Base-by-base conservation (phyloP, 2,888 invertebrate genomes). In the Microplitis manilae region DNA sequence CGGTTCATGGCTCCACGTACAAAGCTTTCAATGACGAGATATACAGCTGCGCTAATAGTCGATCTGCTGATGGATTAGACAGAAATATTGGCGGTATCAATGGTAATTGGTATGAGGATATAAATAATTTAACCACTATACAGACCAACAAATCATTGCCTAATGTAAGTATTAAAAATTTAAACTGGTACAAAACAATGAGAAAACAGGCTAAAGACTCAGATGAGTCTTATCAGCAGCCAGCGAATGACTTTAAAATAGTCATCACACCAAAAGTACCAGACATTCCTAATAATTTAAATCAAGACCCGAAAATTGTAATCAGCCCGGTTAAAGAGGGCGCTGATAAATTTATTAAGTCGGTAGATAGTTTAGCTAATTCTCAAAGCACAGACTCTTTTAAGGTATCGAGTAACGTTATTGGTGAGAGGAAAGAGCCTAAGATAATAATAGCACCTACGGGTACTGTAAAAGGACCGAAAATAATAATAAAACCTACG, bases 371-470 rank as follows among this genome's bases (percentile, higher is more conserved):
- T 30, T 30, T 30, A 30, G 17, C 2, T 64, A 1, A 8, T 64
- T 64, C 17, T 20, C 13, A 60, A 60, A 13, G n/a, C 4, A 60
- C 20, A 50, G 73, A 73, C 17, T 6, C 50, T 50, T 50, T 50
- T 50, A 50, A 13, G 8, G 50, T 50, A 50, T 30, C 30, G 30
- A 4, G 2, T 20, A 6, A 17, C 68, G n/a, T 2, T 30, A 80
- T 73, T 30, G 87, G 88, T 17, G 90, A 88, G 69, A 87, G 91
- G 77, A 84, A 85, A 41, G 93, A 94, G 83, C 91, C 93, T 0
- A 93, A 92, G 85, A 92, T 94, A 77, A 91, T 94, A 59, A 93
- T 94, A 20, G 93, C 93, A 82, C 92, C 94, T 6, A 92, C 92
- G 0, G 90, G 86, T 75, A 85, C 78, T 65, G 38, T 83, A 9